phyloP scores from a whole-genome alignment of 2,888 invertebrate genomes.

The Nephrotoma appendiculata region DNA sequence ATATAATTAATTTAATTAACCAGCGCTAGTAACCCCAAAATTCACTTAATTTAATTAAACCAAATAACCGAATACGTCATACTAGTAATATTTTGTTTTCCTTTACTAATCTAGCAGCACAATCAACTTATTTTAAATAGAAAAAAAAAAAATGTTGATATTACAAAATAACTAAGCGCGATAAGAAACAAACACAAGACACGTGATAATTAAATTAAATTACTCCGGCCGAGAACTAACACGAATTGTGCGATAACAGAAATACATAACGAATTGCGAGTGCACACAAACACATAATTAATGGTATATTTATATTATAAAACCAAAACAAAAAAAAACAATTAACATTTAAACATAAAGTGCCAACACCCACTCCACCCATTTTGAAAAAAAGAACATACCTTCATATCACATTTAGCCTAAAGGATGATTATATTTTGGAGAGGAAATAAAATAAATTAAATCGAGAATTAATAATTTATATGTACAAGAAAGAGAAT shows the following conservation, averaged over 20 bases:
- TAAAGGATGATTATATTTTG: neutral
- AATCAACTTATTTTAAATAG: neutral
- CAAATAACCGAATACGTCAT: neutral
- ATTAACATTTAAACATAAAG: neutral
- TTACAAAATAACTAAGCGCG: neutral
- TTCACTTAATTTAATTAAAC: neutral
- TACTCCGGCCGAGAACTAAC: neutral
- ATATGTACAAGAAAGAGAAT: neutral
- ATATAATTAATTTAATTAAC: neutral
- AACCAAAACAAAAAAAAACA: neutral
- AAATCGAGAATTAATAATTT: neutral
- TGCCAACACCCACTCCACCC: neutral
- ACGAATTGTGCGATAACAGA: neutral
- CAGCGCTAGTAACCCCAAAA: neutral
- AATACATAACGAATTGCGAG: slow-evolving; percentile 21
- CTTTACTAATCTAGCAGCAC: neutral
- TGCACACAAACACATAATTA: slow-evolving; percentile 14
- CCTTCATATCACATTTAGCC: slow-evolving; percentile 11
- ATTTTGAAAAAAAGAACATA: slow-evolving; percentile 6
- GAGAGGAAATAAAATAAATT: neutral
- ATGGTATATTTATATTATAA: slow-evolving; percentile 6
- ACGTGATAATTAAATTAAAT: neutral
- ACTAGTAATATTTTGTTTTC: neutral
- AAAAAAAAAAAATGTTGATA: neutral
- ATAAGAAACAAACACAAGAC: neutral